Evolutionary conservation across 2,113 vertebrate genomes (phyloP), one percentile per base, ranked within the genome.

Genomic region (Xenotilapia flavipinnis): DNA sequence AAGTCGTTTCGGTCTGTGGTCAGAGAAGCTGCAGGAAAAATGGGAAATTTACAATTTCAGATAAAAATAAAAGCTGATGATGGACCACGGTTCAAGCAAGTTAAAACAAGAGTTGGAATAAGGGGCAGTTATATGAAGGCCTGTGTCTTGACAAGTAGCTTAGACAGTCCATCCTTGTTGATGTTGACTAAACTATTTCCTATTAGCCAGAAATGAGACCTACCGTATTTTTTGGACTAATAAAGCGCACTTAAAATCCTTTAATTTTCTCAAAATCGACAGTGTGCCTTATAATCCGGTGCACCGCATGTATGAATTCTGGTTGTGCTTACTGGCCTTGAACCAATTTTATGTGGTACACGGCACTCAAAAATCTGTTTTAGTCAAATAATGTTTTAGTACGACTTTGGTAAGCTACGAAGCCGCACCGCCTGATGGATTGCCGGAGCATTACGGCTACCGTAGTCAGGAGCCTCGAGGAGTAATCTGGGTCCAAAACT

Each of bases 1-100:
- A 96, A 94, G 47, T 96, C 85, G 33, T 97, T 90, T 13, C 94
- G 92, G 26, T 95, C 94, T 6, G 83, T 92, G 94, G 94, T 97
- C 90, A 97, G 82, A 82, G 95, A 85, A 9, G 95, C 96, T 97
- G 87, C 5, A 83, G 77, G 92, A 23, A 83, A 9, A 65, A 83
- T 5, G 73, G 49, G 65, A 62, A n/a, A 31, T n/a, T 77, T 31
- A 21, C 5, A 45, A 80, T 42, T 65, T 81, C 15, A 19, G 47
- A 17, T 70, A 15, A 75, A 19, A 31, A 51, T 31, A 19, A 77
- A 49, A 65, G 60, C 33, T n/a, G 60, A 17, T 49, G 23, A 51
- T 31, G 15, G 6, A 31, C 45, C 1, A 49, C 17, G 1, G 42
- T 49, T 77, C 42, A 49, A 31, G 15, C 26, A 77, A 49, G 23